phyloP scores from a whole-genome alignment of 2,888 invertebrate genomes.

The Arenicola marina region DNA sequence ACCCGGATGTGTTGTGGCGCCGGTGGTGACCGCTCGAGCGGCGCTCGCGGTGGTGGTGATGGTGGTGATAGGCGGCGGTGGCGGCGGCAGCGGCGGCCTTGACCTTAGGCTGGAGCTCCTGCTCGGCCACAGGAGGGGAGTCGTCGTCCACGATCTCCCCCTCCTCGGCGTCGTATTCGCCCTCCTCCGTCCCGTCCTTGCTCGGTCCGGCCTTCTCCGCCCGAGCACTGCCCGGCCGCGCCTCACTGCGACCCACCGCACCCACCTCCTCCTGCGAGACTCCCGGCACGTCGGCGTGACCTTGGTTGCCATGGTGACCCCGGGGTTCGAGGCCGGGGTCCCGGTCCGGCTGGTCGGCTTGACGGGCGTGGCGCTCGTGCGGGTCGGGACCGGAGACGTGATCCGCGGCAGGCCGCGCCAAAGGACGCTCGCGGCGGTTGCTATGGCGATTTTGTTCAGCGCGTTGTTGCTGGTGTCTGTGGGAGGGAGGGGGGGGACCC shows the following conservation, averaged over 20 bases:
- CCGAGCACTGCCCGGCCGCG: background rate
- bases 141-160: slow-evolving; percentile 1
- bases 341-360: background rate
- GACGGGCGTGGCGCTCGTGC: too few relatives aligned
- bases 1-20: too few relatives aligned
- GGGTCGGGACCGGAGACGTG: too few relatives aligned
- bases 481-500: too few relatives aligned
- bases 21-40: background rate
- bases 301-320: too few relatives aligned
- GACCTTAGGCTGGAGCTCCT: background rate
- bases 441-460: too few relatives aligned
- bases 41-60: slow-evolving; percentile 1
- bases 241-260: background rate
- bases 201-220: background rate
- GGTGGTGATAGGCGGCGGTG: background rate
- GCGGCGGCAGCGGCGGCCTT: background rate
- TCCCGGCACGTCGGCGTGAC: too few relatives aligned
- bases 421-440: too few relatives aligned
- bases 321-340: background rate
- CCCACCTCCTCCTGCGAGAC: background rate
- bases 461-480: too few relatives aligned
- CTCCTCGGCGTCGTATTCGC: background rate
- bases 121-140: background rate
- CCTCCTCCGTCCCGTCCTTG: background rate
- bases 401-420: too few relatives aligned